Percentiles rank a stretch among this genome's conserved stretches.
phyloP scores from a whole-genome alignment of 1,140 invertebrate genomes.

The Zaprionus camerounensis region DNA sequence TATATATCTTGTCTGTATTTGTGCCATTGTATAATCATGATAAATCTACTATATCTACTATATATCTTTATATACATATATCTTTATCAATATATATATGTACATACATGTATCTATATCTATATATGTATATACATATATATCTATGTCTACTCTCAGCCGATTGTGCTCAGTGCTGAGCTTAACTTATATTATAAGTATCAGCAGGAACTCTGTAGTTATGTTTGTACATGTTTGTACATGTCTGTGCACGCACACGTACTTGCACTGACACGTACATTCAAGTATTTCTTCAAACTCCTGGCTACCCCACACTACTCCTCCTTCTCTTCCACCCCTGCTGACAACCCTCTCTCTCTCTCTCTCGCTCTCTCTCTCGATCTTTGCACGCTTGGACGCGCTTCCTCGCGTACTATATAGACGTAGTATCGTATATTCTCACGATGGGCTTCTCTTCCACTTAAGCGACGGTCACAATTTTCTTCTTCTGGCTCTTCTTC shows the following conservation, averaged over 20 bases:
- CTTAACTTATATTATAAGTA: too few relatives aligned
- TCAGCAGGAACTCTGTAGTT: constrained; percentile 4
- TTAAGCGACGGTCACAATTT: constrained; percentile 27
- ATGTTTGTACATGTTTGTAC: constrained; percentile 9
- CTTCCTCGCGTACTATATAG: constrained; percentile 31
- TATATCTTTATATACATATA: too few relatives aligned
- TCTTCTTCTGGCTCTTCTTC: constrained; percentile 6
- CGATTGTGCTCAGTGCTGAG: too few relatives aligned
- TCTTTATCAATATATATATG: too few relatives aligned
- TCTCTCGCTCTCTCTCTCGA: constrained; percentile 1
- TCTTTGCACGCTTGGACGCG: constrained; percentile 69
- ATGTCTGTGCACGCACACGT: not conserved
- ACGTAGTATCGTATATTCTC: constrained; percentile 42
- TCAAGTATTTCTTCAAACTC: constrained; percentile 12
- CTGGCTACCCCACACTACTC: constrained; percentile 4
- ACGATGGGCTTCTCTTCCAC: constrained; percentile 43
- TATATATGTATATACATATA: not conserved
- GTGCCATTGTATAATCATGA: not conserved
- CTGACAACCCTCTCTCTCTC: constrained; percentile 5
- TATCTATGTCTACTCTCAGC: too few relatives aligned
- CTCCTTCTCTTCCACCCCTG: not conserved
- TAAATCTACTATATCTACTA: not conserved
- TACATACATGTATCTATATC: too few relatives aligned
- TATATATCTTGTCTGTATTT: too few relatives aligned
- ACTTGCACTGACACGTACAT: constrained; percentile 5